Percentiles rank a stretch among this genome's conserved stretches.
phyloP scores from a whole-genome alignment of 2,113 vertebrate species.

The Nannospalax galili region DNA sequence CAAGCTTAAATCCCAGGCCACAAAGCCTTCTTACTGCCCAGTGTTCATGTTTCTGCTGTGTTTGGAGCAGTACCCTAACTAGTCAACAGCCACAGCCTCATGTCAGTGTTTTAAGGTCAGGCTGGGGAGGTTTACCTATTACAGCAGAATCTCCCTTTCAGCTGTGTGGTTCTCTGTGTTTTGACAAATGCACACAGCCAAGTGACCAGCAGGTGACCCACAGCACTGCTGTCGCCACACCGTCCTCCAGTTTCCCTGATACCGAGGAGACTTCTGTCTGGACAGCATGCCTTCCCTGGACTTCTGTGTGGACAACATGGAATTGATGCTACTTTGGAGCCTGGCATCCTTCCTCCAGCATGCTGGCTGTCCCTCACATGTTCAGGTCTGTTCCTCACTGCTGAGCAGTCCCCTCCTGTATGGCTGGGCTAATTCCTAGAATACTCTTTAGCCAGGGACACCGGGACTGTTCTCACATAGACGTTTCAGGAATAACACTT shows the following conservation, averaged over 20 bases:
- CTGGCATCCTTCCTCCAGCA: background rate
- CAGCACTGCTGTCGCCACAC: fast-evolving
- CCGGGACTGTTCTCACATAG: background rate
- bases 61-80: background rate
- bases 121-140: background rate
- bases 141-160: background rate
- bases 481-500: background rate
- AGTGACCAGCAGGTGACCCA: no score
- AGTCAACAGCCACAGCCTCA: background rate
- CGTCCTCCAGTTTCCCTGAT: background rate
- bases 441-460: no score
- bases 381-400: background rate
- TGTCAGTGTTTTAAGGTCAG: background rate
- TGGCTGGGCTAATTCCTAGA: background rate
- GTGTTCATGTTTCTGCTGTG: background rate
- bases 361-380: background rate
- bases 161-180: background rate
- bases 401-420: no score
- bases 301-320: background rate
- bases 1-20: background rate
- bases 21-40: background rate
- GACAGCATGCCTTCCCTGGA: background rate
- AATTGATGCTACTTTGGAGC: background rate
- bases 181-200: background rate
- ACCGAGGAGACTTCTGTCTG: background rate